A percentile compares a stretch with the other conserved stretches of the same genome.
Conservation (phyloP, 92 coral and sea anemone genomes). For the Montipora capitata region DNA sequence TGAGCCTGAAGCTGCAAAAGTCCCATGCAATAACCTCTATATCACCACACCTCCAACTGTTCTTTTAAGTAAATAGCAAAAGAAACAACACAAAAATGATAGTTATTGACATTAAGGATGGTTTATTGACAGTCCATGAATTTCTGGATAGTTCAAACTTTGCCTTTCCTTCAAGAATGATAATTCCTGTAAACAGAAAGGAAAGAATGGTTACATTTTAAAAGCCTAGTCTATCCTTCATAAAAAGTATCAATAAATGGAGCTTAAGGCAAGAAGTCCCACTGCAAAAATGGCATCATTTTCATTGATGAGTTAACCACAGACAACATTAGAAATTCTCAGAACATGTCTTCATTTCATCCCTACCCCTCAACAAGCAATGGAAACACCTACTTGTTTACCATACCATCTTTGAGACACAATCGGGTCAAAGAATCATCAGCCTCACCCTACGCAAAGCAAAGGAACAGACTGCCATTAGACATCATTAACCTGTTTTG, state of each 20-base stretch:
- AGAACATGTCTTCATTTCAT: background rate
- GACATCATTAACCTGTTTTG: background rate
- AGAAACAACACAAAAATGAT: no score
- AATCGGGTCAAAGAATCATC: conserved; percentile 90
- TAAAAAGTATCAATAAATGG: no score
- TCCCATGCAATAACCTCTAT: no score
- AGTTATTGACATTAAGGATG: background rate
- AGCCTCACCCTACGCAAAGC: conserved; percentile 88
- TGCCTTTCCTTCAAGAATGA: conserved; percentile 33
- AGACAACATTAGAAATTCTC: background rate
- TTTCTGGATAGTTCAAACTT: background rate
- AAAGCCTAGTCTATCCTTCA: background rate
- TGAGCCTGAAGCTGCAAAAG: no score
- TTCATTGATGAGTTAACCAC: no score
- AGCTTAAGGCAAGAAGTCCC: no score
- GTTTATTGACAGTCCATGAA: background rate
- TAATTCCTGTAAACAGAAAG: conserved; percentile 49
- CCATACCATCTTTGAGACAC: conserved; percentile 77
- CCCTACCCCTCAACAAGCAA: background rate
- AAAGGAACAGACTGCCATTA: background rate
- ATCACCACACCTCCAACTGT: no score
- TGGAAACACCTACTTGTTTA: conserved; percentile 82
- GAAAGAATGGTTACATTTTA: background rate
- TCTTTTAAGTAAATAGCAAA: no score
- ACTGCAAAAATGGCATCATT: no score